Evolutionary conservation across 2,888 invertebrate species (phyloP), one percentile per base, ranked within the genome.

Genomic region (Drosophila barbarae): DNA sequence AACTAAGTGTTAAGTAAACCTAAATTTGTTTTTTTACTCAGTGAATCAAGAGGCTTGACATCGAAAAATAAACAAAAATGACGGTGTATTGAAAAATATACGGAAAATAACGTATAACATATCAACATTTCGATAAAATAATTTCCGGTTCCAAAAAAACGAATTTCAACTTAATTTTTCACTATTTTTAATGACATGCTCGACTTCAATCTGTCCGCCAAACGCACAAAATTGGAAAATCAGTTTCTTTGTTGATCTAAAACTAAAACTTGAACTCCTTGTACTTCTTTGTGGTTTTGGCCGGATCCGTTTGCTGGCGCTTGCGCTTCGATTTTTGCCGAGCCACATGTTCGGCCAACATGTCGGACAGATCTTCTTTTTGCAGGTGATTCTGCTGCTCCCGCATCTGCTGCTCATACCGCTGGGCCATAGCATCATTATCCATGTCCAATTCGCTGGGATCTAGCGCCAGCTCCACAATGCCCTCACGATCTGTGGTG

Each of bases 341-440:
- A 15, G 98, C 98, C 41, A 98, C 97, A 88, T 99, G 99, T 89
- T 99, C 99, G 5, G 98, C 98, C 85, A 99, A 93, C 98, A 99
- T 98, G 89, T 99, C 99, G 26, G 97, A 97, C 42, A 99, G 92
- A 91, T 99, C 99, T 90, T 99, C 99, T 75, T 95, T 94, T 84
- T 95, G 94, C 56, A 96, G 91, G 85, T 95, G 94, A 53, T 95
- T 95, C 84, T 97, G 95, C 85, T 97, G 95, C 88, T 98, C 98
- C 13, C 97, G 92, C 91, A 99, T 93, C 73, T 98, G 98, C 79
- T 98, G 96, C 88, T 99, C 99, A 89, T 99, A 99, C 56, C 98
- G 92, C 59, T 94, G 96, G 39, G 97, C 96, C 94, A 99, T 97
- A 6, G 97, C 97, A 79, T 97, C 97, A 58, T 97, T 96, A 88